phyloP scores from a whole-genome alignment of 1,140 invertebrate genomes.

The Pomacea maculata region DNA sequence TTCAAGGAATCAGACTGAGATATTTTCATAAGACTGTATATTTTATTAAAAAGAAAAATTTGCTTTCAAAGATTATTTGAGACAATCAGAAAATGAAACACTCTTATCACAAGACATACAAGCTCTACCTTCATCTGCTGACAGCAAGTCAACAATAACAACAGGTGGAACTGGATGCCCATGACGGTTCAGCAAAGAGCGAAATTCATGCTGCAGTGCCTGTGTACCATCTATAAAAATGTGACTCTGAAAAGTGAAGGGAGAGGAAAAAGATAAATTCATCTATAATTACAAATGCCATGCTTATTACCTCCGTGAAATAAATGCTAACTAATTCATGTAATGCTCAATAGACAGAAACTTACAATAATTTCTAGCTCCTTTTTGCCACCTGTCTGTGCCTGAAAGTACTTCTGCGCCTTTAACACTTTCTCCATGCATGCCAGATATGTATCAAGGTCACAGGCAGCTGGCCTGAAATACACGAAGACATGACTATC shows the following conservation, averaged over 20 bases:
- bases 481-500: not conserved
- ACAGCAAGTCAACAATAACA: conserved; percentile 84
- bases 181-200: conserved; percentile 84
- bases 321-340: not conserved
- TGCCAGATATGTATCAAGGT: conserved; percentile 79
- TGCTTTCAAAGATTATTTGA: no score
- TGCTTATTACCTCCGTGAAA: not conserved
- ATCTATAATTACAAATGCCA: not conserved
- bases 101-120: no score
- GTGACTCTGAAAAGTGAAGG: conserved; percentile 69
- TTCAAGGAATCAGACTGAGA: no score
- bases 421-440: conserved; percentile 86
- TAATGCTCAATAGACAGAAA: not conserved
- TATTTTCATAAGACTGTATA: no score
- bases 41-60: no score
- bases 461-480: conserved; percentile 69
- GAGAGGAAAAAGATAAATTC: not conserved
- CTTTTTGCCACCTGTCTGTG: conserved; percentile 91
- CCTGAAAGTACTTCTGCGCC: conserved; percentile 91
- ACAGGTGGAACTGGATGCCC: conserved; percentile 87
- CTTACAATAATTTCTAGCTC: conserved; percentile 91
- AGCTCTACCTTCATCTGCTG: conserved; percentile 80
- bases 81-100: no score
- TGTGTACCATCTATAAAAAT: conserved; percentile 79
- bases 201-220: conserved; percentile 85